Evolutionary conservation across 2,113 vertebrate species (phyloP).

Genomic region (Cariama cristata): DNA sequence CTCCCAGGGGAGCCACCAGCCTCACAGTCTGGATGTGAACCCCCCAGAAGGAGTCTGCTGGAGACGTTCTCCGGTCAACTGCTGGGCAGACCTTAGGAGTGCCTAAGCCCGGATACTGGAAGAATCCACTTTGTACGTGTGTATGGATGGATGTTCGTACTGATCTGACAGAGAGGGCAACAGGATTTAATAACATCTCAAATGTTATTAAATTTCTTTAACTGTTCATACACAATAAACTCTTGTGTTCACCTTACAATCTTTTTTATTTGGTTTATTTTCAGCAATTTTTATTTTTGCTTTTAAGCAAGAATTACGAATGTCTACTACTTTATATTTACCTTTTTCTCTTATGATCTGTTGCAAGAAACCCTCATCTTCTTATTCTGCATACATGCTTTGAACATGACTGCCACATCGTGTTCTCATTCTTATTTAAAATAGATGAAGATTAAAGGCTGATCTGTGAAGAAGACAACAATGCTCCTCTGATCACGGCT

Average conservation of each 20-base stretch:
- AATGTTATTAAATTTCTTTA: background rate
- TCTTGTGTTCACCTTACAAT: background rate
- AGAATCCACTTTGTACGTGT: rapidly evolving
- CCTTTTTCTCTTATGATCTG: background rate
- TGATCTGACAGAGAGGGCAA: background rate
- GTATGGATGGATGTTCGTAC: background rate
- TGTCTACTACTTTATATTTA: background rate
- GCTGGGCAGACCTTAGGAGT: no score
- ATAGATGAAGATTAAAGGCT: background rate
- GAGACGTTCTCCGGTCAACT: background rate
- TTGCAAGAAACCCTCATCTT: background rate
- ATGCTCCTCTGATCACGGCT: background rate
- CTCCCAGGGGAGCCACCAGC: background rate
- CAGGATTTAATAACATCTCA: background rate
- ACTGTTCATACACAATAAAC: background rate
- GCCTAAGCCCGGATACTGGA: background rate
- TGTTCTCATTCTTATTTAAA: background rate
- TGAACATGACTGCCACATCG: background rate
- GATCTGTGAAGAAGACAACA: background rate
- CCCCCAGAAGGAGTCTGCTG: background rate
- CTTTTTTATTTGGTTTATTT: background rate
- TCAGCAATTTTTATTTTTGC: background rate
- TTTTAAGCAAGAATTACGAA: background rate
- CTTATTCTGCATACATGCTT: background rate
- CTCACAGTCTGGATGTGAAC: background rate